A percentile compares a stretch with the other conserved stretches of the same genome.
Evolutionary conservation across 64 coral and sea anemone species (phyloP).

Genomic region (Montipora efflorescens): DNA sequence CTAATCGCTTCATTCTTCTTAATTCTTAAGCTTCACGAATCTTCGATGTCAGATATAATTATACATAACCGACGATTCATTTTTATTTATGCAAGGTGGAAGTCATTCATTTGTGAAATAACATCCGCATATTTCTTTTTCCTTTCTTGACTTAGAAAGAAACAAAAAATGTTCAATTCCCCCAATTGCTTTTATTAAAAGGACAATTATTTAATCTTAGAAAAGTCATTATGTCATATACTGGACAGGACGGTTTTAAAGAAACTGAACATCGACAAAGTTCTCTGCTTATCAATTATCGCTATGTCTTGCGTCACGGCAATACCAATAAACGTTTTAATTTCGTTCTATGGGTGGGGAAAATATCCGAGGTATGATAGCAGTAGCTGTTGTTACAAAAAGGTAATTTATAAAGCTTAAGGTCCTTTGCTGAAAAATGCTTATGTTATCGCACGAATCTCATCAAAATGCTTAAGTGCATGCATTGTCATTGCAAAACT

Average conservation of each 20-base stretch:
- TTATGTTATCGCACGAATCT: slow-evolving; percentile 1
- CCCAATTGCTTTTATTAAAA: background rate
- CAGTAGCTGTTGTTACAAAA: background rate
- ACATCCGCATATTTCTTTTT: background rate
- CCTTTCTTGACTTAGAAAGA: background rate
- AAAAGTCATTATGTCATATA: background rate
- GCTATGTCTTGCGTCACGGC: background rate
- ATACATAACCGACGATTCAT: background rate
- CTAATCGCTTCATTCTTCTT: background rate
- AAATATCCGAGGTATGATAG: slow-evolving; percentile 25
- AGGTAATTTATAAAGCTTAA: slow-evolving; percentile 13
- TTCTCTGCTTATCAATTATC: background rate
- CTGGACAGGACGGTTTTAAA: background rate
- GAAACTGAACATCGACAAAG: background rate
- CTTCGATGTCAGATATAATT: background rate
- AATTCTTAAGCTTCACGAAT: background rate
- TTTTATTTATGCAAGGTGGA: slow-evolving; percentile 9
- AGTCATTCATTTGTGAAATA: background rate
- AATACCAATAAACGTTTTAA: background rate
- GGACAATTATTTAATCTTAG: background rate
- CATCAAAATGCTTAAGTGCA: background rate
- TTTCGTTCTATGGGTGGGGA: slow-evolving; percentile 5
- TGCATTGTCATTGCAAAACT: slow-evolving; percentile 1
- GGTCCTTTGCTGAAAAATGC: background rate
- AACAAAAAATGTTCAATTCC: background rate